These are phyloP conservation scores for Saimiri boliviensis DNA, from an alignment of 2,113 vertebrate genomes.

Conservation along the genomic window DNA sequence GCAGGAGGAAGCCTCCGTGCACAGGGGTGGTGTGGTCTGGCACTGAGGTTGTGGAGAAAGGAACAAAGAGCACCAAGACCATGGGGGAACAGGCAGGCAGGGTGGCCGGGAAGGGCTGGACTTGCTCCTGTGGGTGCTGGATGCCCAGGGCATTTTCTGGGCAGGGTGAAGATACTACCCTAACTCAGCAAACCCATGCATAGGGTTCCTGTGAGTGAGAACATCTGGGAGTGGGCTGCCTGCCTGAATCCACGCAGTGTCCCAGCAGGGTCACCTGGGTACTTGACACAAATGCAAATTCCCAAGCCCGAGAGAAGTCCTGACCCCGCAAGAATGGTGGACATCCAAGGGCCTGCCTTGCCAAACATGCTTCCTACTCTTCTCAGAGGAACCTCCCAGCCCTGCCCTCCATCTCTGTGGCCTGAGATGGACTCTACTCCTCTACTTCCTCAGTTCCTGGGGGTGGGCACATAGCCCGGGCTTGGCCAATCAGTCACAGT, in stretches of 20 bases:
- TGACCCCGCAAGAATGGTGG: neutral
- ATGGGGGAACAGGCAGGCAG: neutral
- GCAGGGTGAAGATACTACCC: neutral
- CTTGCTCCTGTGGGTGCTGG: neutral
- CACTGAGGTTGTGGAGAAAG: neutral
- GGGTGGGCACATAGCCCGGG: accelerated
- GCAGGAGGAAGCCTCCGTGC: neutral
- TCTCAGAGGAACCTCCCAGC: neutral
- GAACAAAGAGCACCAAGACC: neutral
- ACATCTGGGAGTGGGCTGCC: neutral
- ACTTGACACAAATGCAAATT: neutral
- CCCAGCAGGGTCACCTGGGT: neutral
- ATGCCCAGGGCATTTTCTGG: neutral
- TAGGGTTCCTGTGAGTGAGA: neutral
- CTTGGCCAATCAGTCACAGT: neutral
- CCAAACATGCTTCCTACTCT: neutral
- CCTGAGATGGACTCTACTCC: neutral
- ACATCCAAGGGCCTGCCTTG: neutral
- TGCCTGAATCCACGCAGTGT: neutral
- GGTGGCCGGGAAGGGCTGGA: neutral
- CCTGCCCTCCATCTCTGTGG: neutral
- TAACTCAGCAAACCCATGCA: accelerated
- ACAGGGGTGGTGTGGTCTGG: neutral
- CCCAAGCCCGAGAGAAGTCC: neutral
- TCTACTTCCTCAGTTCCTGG: neutral